Percentiles rank a stretch among this genome's conserved stretches.
Conservation (phyloP, 2,888 invertebrate species). For the Uropetala carovei region DNA sequence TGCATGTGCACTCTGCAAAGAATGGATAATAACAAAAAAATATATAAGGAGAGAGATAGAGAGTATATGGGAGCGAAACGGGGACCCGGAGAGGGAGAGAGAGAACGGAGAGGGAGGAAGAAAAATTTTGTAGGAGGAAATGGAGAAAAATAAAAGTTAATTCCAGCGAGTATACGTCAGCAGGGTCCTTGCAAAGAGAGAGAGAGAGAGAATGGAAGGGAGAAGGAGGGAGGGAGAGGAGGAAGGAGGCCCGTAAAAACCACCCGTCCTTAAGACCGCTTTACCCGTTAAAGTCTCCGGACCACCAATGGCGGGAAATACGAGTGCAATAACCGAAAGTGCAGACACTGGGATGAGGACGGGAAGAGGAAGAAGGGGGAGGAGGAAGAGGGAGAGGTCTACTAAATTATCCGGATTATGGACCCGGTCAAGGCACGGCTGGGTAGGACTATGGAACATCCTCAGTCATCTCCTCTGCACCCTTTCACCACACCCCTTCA, state of each 20-base stretch:
- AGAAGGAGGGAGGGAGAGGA: background rate
- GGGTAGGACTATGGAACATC: constrained; percentile 19
- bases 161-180: background rate
- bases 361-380: constrained; percentile 37
- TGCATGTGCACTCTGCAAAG: background rate
- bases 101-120: background rate
- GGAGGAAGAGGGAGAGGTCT: background rate
- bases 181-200: background rate
- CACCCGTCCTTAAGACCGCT: constrained; percentile 44
- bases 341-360: constrained; percentile 34
- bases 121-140: background rate
- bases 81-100: background rate
- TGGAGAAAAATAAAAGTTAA: constrained; percentile 53
- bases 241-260: constrained; percentile 1
- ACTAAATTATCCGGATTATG: background rate
- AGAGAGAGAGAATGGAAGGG: background rate
- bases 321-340: constrained; percentile 56
- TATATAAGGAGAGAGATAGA: background rate
- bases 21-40: background rate
- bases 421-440: background rate
- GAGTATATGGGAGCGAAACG: background rate
- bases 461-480: constrained; percentile 23
- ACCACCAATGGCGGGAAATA: constrained; percentile 53
- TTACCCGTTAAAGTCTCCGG: constrained; percentile 58
- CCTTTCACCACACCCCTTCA: background rate